These are phyloP conservation scores for Galeopterus variegatus DNA, from an alignment of 2,113 vertebrate species.

Conservation along the genomic window DNA sequence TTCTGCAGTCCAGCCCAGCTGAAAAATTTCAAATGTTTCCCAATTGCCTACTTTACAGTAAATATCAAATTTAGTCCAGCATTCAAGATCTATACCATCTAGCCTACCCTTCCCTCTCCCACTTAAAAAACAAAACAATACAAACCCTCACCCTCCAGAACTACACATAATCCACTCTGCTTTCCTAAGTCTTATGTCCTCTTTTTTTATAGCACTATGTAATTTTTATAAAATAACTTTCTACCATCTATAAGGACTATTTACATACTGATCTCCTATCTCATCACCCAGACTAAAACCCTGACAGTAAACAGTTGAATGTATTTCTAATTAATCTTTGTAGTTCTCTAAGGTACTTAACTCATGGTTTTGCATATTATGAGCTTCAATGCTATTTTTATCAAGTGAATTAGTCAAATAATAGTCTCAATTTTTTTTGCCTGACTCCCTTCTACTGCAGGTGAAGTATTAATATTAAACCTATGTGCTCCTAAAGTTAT, in stretches of 20 bases:
- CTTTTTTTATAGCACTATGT: not conserved
- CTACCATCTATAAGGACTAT: not conserved
- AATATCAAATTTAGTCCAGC: not conserved
- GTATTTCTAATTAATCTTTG: not conserved
- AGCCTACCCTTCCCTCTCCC: not conserved
- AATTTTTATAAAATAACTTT: constrained; percentile 49
- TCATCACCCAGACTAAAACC: constrained; percentile 4
- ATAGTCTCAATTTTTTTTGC: not conserved
- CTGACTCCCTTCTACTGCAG: not conserved
- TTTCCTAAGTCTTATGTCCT: not conserved
- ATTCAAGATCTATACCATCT: not conserved
- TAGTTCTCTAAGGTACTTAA: not conserved
- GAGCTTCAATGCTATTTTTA: not conserved
- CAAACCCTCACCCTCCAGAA: not conserved
- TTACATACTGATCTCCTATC: constrained; percentile 15
- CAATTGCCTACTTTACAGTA: not conserved
- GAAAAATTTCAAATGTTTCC: constrained; percentile 56
- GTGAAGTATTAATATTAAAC: constrained; percentile 1
- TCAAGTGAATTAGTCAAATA: not conserved
- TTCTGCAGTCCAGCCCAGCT: not conserved
- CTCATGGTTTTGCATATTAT: not conserved
- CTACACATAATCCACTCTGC: not conserved
- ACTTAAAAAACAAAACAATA: constrained; percentile 32
- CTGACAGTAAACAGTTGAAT: not conserved
- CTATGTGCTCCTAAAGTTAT: not conserved